phyloP scores from a whole-genome alignment of 2,888 invertebrate genomes.

The Amblyjoppa proteus region DNA sequence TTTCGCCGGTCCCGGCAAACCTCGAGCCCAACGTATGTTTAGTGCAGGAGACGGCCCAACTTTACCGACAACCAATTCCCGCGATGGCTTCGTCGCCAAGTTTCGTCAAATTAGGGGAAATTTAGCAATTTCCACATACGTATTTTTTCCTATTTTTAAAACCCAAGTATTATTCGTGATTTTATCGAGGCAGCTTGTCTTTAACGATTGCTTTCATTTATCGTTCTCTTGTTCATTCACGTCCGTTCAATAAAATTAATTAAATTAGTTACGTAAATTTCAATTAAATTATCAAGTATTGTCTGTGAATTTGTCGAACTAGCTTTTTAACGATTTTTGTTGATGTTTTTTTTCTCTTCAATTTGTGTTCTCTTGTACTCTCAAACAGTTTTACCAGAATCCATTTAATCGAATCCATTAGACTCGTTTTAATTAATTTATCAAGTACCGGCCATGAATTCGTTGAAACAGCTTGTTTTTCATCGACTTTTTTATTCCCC shows the following conservation, averaged over 20 bases:
- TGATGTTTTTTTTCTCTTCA: neutral
- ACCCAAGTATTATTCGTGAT: no score
- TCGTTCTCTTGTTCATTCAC: no score
- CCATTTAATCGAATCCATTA: neutral
- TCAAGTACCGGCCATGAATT: neutral
- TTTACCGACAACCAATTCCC: neutral
- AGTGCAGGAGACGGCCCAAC: neutral
- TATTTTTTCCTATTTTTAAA: no score
- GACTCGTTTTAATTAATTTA: neutral
- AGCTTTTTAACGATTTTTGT: neutral
- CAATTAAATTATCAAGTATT: neutral
- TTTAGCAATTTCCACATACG: neutral
- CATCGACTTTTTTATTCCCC: neutral
- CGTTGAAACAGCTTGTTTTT: neutral
- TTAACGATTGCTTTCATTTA: no score
- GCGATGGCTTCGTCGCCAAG: neutral
- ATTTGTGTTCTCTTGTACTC: neutral
- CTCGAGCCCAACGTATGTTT: neutral
- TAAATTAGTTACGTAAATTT: neutral
- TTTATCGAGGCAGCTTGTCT: no score
- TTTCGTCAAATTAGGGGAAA: neutral
- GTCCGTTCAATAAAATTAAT: neutral
- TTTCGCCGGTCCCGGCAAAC: conserved; percentile 57
- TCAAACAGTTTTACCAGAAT: neutral
- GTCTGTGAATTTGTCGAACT: neutral